These are phyloP conservation scores for Lysandra coridon DNA, from an alignment of 2,888 invertebrate genomes.

Conservation along the genomic window DNA sequence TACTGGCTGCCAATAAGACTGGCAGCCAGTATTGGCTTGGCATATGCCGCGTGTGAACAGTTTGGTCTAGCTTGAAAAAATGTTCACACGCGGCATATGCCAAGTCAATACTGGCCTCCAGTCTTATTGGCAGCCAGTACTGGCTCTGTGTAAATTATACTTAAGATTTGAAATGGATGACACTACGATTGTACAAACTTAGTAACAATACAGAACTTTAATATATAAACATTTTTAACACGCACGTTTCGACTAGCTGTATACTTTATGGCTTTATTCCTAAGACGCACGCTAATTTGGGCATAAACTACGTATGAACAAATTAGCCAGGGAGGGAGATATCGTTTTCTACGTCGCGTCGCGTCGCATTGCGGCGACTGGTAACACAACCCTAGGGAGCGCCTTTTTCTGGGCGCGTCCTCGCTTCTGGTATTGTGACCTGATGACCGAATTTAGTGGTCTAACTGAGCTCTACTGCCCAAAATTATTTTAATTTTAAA, in stretches of 20 bases:
- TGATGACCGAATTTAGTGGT: slow-evolving; percentile 62
- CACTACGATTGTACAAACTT: no score
- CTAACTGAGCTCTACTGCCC: background rate
- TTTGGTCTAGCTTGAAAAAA: no score
- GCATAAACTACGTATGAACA: background rate
- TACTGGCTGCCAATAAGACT: no score
- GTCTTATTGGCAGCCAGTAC: no score
- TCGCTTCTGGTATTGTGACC: slow-evolving; percentile 65
- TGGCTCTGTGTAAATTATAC: no score
- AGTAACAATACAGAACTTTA: no score
- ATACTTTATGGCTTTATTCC: background rate
- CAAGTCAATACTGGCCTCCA: no score
- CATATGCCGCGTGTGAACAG: no score
- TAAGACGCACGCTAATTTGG: background rate
- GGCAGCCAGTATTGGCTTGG: no score
- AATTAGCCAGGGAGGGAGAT: slow-evolving; percentile 2
- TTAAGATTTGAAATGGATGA: no score
- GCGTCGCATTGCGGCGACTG: slow-evolving; percentile 75
- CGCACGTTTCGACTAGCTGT: background rate
- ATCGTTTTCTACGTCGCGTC: slow-evolving; percentile 60
- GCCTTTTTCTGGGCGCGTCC: slow-evolving; percentile 72
- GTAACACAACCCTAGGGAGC: slow-evolving; percentile 68
- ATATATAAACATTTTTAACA: background rate
- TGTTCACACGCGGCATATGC: no score
- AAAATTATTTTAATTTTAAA: background rate